Percentiles rank a stretch among this genome's conserved stretches.
Conservation (phyloP, 2,797 vertebrate genomes). For the Hozukius guyotensis region DNA sequence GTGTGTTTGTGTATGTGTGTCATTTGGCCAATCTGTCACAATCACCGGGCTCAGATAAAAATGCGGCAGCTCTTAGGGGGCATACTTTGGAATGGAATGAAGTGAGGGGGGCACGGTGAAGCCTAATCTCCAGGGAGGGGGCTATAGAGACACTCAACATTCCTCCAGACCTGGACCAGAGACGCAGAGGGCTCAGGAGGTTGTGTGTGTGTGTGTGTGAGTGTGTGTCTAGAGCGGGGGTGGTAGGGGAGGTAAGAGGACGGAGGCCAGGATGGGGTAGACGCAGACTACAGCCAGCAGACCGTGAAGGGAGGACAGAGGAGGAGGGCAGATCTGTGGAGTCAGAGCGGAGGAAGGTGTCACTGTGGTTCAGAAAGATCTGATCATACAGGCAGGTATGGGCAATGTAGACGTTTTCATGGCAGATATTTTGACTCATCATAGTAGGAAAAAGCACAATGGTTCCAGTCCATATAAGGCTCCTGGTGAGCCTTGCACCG, state of each 20-base stretch:
- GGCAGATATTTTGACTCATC: background rate
- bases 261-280: slow-evolving; percentile 10
- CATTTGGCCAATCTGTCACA: slow-evolving; percentile 81
- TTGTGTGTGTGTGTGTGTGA: background rate
- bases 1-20: slow-evolving; percentile 71
- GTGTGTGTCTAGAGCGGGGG: background rate
- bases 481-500: background rate
- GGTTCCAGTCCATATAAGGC: slow-evolving; percentile 11
- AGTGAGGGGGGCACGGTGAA: slow-evolving; percentile 46
- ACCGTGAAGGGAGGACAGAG: slow-evolving; percentile 9
- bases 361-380: background rate
- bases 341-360: slow-evolving; percentile 4
- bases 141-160: slow-evolving; percentile 81
- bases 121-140: slow-evolving; percentile 74
- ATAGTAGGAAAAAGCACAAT: background rate
- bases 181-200: slow-evolving; percentile 38
- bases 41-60: slow-evolving; percentile 83
- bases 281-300: slow-evolving; percentile 8
- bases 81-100: slow-evolving; percentile 81
- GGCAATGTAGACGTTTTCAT: background rate
- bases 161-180: slow-evolving; percentile 69
- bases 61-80: slow-evolving; percentile 77
- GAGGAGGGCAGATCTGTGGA: background rate
- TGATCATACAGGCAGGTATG: background rate
- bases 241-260: background rate